Evolutionary conservation across 2,888 invertebrate species (phyloP).

Genomic region (Ischnus inquisitorius): DNA sequence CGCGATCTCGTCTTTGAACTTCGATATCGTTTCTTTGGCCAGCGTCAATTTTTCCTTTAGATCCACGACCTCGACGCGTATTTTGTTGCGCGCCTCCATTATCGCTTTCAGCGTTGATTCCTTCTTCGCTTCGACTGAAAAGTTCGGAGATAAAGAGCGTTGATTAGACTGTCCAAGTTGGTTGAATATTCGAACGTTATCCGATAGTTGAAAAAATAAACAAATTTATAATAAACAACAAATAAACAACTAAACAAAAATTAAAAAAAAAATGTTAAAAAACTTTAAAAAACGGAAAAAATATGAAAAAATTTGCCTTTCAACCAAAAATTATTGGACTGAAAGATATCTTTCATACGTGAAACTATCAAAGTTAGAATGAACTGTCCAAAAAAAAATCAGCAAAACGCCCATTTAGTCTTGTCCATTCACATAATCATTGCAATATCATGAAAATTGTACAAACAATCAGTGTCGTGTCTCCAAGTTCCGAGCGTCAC

Average conservation of each 20-base stretch:
- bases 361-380: neutral
- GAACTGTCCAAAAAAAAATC: neutral
- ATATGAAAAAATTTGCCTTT: too few species aligned
- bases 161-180: neutral
- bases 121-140: slow-evolving; percentile 96
- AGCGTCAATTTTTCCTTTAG: slow-evolving; percentile 94
- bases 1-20: slow-evolving; percentile 92
- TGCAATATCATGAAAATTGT: slow-evolving; percentile 41
- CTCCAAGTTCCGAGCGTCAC: slow-evolving; percentile 91
- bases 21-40: slow-evolving; percentile 94
- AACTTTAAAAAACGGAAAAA: too few species aligned
- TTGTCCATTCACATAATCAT: too few species aligned
- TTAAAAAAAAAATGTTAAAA: too few species aligned
- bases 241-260: too few species aligned
- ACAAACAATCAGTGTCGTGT: slow-evolving; percentile 96
- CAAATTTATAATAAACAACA: neutral
- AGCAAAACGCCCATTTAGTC: too few species aligned
- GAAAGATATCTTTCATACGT: neutral
- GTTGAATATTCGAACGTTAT: neutral
- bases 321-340: too few species aligned
- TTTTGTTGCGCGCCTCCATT: slow-evolving; percentile 92
- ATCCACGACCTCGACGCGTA: slow-evolving; percentile 93
- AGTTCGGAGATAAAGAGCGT: neutral
- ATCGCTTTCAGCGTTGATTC: slow-evolving; percentile 92
- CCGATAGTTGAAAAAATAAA: neutral